These are phyloP conservation scores for Bergia puertoricense DNA, from an alignment of 92 coral and sea anemone genomes.

Conservation along the genomic window DNA sequence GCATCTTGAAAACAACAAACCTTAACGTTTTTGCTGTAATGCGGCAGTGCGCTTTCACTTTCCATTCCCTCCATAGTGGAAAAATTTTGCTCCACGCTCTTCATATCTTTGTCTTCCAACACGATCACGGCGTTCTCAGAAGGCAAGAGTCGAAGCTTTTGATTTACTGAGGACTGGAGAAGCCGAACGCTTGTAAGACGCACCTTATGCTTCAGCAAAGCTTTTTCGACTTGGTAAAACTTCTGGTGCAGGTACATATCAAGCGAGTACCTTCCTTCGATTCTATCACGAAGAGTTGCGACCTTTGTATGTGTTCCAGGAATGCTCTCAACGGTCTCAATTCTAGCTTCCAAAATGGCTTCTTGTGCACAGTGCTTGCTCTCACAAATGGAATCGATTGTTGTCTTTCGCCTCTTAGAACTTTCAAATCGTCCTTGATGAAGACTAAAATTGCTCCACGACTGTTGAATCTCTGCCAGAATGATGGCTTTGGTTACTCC, in stretches of 20 bases:
- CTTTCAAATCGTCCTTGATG: conserved; percentile 71
- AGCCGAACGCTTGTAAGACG: conserved; percentile 89
- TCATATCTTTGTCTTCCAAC: conserved; percentile 45
- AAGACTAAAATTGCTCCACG: conserved; percentile 83
- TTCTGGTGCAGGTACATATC: conserved; percentile 95
- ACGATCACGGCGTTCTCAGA: conserved; percentile 85
- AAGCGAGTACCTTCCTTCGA: conserved; percentile 52
- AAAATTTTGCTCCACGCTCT: conserved; percentile 15
- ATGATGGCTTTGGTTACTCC: conserved; percentile 94
- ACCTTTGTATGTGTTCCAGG: conserved; percentile 85
- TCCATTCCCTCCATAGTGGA: conserved; percentile 52
- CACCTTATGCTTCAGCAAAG: conserved; percentile 52
- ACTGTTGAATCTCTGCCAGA: conserved; percentile 87
- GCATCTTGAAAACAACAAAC: not conserved
- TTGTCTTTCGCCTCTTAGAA: conserved; percentile 66
- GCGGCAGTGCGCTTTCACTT: conserved; percentile 55
- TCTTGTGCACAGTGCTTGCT: conserved; percentile 77
- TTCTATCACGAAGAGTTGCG: conserved; percentile 65
- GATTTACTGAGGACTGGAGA: conserved; percentile 62
- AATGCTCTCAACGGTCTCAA: conserved; percentile 68
- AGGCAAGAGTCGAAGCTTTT: conserved; percentile 76
- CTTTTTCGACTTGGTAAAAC: conserved; percentile 68
- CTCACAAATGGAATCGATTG: conserved; percentile 73
- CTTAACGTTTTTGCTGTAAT: conserved; percentile 69
- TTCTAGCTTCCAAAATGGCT: conserved; percentile 83